Evolutionary conservation across 2,888 invertebrate species (phyloP).

Genomic region (Diachrysia chrysitis): DNA sequence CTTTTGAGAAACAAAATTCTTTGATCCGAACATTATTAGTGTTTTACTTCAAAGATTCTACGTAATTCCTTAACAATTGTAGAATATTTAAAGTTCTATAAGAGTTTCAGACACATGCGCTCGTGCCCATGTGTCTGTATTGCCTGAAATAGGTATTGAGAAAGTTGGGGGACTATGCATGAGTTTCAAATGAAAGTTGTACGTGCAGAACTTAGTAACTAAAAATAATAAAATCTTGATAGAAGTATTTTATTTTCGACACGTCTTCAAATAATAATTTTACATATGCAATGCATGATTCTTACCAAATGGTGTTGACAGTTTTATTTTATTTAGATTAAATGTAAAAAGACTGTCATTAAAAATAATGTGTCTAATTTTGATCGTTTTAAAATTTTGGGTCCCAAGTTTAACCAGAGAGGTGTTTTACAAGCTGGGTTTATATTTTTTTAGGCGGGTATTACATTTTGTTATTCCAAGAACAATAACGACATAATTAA

Average conservation of each 20-base stretch:
- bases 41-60: not conserved
- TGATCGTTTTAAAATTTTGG: too few relatives aligned
- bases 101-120: constrained; percentile 24
- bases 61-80: constrained; percentile 37
- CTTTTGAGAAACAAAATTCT: too few relatives aligned
- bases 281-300: not conserved
- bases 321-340: too few relatives aligned
- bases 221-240: constrained; percentile 29
- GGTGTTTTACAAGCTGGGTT: too few relatives aligned
- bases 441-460: too few relatives aligned
- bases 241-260: constrained; percentile 7
- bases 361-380: too few relatives aligned
- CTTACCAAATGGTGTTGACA: too few relatives aligned
- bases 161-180: constrained; percentile 42
- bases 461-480: too few relatives aligned
- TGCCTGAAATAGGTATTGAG: constrained; percentile 41
- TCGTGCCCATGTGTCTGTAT: constrained; percentile 27
- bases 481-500: too few relatives aligned
- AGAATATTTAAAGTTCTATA: constrained; percentile 35
- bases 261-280: not conserved
- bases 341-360: too few relatives aligned
- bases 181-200: constrained; percentile 46
- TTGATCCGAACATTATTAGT: too few relatives aligned
- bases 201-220: constrained; percentile 14
- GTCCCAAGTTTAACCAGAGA: too few relatives aligned